Evolutionary conservation across 2,797 vertebrate genomes (phyloP), one percentile per base, ranked within the genome.

Genomic region (Neosilurus hyrtlii): DNA sequence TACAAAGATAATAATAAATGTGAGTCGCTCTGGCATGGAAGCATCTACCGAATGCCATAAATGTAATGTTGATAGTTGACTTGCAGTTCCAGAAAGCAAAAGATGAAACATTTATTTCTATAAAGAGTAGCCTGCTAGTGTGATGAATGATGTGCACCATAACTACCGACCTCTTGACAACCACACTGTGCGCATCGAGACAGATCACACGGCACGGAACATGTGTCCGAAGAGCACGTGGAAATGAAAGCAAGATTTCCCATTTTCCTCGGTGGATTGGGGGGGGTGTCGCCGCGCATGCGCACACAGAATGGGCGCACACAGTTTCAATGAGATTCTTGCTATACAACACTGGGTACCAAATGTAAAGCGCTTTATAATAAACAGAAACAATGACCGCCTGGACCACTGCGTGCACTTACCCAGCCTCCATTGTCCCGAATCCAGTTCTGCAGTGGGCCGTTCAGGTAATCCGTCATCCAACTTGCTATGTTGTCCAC

Each of bases 401-500:
- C n/a, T 2, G 4, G 56, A 16, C 15, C 43, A 43, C 2, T 24
- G 30, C 52, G 11, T 15, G 52, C 24, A 94, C 96, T 24, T 94
- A 98, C 97, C 97, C 97, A 98, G 91, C 96, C 97, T 92, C 97
- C 97, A 52, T 96, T 96, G 87, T 96, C 95, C 89, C 95, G 92
- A 89, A 97, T 97, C 97, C 97, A 98, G 92, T 92, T 92, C 80
- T 91, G 94, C 87, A 98, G 92, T 61, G 92, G 94, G 5, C 94
- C 92, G 88, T 97, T 96, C 93, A 98, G 95, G 92, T 96, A 96
- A 85, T 97, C 96, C 0, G 95, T 96, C 96, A 98, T 96, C 96
- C 97, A 98, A 81, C 89, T 61, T 1, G 94, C 94, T 16, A 98
- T 95, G 91, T 70, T 93, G 81, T 97, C 96, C 87, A 96, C 95